These are phyloP conservation scores for Coenobita brevimanus DNA, from an alignment of 1,140 invertebrate genomes.

Conservation along the genomic window DNA sequence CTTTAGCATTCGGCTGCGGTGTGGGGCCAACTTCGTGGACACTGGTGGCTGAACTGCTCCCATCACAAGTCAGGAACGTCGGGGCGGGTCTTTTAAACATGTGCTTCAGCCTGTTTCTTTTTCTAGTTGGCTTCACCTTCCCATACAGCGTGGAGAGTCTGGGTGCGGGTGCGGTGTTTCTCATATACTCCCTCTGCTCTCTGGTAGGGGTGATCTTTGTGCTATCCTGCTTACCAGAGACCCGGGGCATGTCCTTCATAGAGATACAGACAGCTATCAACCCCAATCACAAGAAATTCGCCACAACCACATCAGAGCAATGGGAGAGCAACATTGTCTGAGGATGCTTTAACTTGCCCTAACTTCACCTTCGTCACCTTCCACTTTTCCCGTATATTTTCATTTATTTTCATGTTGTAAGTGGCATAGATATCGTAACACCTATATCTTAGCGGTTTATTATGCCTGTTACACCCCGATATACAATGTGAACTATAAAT, in stretches of 20 bases:
- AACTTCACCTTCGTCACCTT: too few relatives aligned
- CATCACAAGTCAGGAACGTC: conserved; percentile 42
- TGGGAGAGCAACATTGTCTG: too few relatives aligned
- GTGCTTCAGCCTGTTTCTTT: conserved; percentile 47
- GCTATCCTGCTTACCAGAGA: conserved; percentile 38
- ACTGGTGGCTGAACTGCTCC: conserved; percentile 41
- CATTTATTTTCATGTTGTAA: too few relatives aligned
- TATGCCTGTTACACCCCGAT: too few relatives aligned
- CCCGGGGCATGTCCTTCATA: conserved; percentile 28
- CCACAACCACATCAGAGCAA: too few relatives aligned
- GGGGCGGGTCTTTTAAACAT: conserved; percentile 48
- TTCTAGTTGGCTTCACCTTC: conserved; percentile 48
- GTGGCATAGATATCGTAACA: too few relatives aligned
- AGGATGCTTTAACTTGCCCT: too few relatives aligned
- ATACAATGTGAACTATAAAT: too few relatives aligned
- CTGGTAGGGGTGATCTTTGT: conserved; percentile 37
- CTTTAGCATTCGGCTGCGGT: conserved; percentile 38
- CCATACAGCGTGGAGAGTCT: conserved; percentile 26
- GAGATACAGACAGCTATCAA: conserved; percentile 33
- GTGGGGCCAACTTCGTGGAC: conserved; percentile 50
- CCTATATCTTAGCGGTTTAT: too few relatives aligned
- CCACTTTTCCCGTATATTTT: too few relatives aligned
- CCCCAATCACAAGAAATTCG: too few relatives aligned
- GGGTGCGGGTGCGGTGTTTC: conserved; percentile 33
- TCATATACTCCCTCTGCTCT: conserved; percentile 30